phyloP scores from a whole-genome alignment of 2,113 vertebrate species.

The Tautogolabrus adspersus region DNA sequence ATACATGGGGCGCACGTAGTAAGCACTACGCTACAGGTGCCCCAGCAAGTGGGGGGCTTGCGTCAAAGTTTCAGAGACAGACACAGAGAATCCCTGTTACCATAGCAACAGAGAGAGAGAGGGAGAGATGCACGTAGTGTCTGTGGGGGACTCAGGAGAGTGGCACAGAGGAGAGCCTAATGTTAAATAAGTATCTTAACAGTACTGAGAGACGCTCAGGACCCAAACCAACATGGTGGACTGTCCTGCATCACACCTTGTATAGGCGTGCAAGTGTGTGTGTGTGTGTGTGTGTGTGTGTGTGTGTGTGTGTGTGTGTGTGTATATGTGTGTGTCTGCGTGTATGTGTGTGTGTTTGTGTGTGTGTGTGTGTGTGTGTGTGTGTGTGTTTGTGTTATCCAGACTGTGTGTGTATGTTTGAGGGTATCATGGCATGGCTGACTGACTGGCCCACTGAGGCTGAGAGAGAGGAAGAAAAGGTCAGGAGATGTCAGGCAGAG shows the following conservation, averaged over 20 bases:
- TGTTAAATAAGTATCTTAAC: constrained; percentile 50
- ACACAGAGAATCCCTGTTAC: no score
- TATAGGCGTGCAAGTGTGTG: constrained; percentile 1
- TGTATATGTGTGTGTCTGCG: neutral
- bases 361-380: no score
- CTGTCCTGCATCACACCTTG: constrained; percentile 32
- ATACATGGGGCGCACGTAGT: no score
- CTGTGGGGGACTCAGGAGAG: no score
- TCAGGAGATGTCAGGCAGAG: constrained; percentile 64
- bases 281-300: neutral
- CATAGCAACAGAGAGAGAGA: no score
- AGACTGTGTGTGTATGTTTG: constrained; percentile 4
- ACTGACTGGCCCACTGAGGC: constrained; percentile 54
- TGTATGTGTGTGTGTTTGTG: neutral
- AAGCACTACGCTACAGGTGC: no score
- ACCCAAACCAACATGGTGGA: constrained; percentile 57
- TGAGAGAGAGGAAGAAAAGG: constrained; percentile 62
- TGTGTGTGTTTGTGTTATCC: constrained; percentile 6
- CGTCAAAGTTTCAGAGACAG: no score
- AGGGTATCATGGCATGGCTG: constrained; percentile 44
- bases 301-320: no score
- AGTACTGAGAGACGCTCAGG: constrained; percentile 47
- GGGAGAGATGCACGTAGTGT: no score
- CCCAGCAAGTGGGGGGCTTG: no score
- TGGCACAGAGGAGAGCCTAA: constrained; percentile 11